phyloP scores from a whole-genome alignment of 2,888 invertebrate species.

The Petrolisthes cinctipes region DNA sequence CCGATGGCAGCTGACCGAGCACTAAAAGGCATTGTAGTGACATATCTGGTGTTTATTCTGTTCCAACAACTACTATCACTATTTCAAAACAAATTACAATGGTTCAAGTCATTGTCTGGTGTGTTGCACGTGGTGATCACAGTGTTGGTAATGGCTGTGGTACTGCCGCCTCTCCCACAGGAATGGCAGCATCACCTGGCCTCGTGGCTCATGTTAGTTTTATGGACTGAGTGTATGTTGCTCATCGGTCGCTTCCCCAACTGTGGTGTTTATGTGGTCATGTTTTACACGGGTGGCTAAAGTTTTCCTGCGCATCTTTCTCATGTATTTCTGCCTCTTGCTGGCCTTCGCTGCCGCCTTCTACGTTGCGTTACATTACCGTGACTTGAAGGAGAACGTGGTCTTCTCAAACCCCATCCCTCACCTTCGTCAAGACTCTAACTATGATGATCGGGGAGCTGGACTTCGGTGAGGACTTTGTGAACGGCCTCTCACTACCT shows the following conservation, averaged over 20 bases:
- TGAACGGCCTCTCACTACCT: constrained; percentile 66
- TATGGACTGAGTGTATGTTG: constrained; percentile 65
- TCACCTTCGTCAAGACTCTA: constrained; percentile 74
- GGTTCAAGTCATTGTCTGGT: constrained; percentile 55
- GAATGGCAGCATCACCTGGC: constrained; percentile 65
- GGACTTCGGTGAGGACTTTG: constrained; percentile 74
- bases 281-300: constrained; percentile 76
- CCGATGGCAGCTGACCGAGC: not conserved
- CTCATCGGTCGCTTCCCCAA: constrained; percentile 67
- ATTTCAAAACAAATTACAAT: constrained; percentile 53
- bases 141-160: constrained; percentile 54
- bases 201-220: constrained; percentile 56
- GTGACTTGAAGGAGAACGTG: not conserved
- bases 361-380: constrained; percentile 74
- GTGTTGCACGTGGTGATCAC: constrained; percentile 60
- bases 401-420: constrained; percentile 72
- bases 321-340: constrained; percentile 73
- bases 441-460: constrained; percentile 78
- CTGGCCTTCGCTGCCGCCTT: constrained; percentile 75
- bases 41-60: constrained; percentile 42
- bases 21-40: constrained; percentile 46
- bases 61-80: constrained; percentile 54
- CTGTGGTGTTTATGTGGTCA: constrained; percentile 76
- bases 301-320: constrained; percentile 74
- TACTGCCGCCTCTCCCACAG: constrained; percentile 8